A percentile compares a stretch with the other conserved stretches of the same genome.
phyloP scores from a whole-genome alignment of 2,888 invertebrate species.

The Lasioglossum marginatum region DNA sequence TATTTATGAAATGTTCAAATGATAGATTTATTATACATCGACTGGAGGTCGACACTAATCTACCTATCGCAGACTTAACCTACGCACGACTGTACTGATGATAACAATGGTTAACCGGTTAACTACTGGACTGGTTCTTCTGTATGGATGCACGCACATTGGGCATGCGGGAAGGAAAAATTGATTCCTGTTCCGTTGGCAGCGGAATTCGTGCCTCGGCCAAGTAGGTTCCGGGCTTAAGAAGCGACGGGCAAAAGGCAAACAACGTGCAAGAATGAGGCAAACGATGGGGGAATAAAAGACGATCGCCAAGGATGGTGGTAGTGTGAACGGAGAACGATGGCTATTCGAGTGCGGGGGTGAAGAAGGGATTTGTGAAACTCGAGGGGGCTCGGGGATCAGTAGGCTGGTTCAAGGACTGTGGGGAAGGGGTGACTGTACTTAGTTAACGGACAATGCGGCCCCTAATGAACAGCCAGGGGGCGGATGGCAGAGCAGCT shows the following conservation, averaged over 20 bases:
- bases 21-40: no score
- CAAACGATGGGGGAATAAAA: conserved; percentile 39
- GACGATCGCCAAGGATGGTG: conserved; percentile 30
- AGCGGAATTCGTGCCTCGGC: conserved; percentile 1
- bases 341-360: conserved; percentile 51
- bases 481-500: conserved; percentile 81
- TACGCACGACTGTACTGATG: no score
- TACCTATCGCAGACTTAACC: no score
- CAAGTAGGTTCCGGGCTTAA: neutral
- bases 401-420: conserved; percentile 68
- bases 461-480: conserved; percentile 84
- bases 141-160: neutral
- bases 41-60: no score
- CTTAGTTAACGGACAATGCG: conserved; percentile 85
- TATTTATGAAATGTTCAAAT: neutral
- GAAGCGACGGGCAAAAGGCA: neutral
- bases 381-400: conserved; percentile 63
- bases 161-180: neutral
- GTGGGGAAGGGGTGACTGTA: conserved; percentile 76
- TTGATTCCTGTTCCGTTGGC: neutral
- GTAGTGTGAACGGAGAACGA: conserved; percentile 44
- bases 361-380: conserved; percentile 64
- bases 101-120: no score
- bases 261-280: conserved; percentile 21
- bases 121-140: neutral